phyloP scores from a whole-genome alignment of 2,113 vertebrate species.

The Psammodynastes pulverulentus region DNA sequence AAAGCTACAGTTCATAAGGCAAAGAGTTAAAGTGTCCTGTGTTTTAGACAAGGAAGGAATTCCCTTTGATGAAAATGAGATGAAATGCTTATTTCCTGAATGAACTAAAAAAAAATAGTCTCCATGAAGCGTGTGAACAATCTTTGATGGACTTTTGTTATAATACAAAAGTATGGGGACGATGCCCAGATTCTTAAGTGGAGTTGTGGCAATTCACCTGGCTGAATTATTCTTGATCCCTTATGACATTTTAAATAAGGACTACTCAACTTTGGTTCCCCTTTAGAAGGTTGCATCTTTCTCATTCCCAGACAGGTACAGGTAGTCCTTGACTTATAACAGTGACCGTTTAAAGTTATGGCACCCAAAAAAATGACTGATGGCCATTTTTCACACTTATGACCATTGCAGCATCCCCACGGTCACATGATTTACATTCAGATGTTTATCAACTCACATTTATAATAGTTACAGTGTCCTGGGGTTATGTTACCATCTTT shows the following conservation, averaged over 20 bases:
- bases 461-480: not conserved
- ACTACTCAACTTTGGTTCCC: not conserved
- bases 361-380: not conserved
- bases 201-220: not conserved
- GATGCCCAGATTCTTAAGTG: not conserved
- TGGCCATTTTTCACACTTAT: not conserved
- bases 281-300: not conserved
- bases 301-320: not conserved
- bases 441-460: not conserved
- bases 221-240: not conserved
- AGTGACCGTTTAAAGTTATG: not conserved
- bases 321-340: not conserved
- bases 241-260: not conserved
- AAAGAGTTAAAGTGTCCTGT: constrained; percentile 37
- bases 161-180: not conserved
- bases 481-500: not conserved
- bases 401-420: not conserved
- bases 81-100: not conserved
- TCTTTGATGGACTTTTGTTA: not conserved
- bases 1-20: constrained; percentile 7
- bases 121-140: not conserved
- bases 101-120: not conserved
- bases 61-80: not conserved
- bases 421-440: not conserved
- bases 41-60: not conserved